These are phyloP conservation scores for Orthonychiurus folsomi DNA, from an alignment of 2,888 invertebrate genomes.

Conservation along the genomic window DNA sequence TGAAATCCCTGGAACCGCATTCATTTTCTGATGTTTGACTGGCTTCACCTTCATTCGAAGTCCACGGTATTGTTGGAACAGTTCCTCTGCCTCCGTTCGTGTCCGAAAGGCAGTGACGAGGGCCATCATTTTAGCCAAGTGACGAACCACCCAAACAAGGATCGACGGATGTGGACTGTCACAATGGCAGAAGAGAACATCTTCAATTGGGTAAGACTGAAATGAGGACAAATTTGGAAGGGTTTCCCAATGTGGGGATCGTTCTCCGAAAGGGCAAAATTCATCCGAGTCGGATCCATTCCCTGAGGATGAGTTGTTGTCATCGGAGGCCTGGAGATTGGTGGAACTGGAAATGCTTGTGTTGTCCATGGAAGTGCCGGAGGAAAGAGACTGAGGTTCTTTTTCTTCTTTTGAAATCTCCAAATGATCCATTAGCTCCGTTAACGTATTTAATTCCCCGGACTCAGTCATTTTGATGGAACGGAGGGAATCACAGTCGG, in stretches of 20 bases:
- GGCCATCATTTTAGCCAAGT: conserved; percentile 39
- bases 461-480: conserved; percentile 35
- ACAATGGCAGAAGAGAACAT: conserved; percentile 40
- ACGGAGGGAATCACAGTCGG: conserved; percentile 37
- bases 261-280: conserved; percentile 27
- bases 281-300: conserved; percentile 40
- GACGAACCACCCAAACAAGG: conserved; percentile 39
- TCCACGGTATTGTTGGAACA: conserved; percentile 38
- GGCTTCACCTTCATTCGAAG: conserved; percentile 38
- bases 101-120: conserved; percentile 37
- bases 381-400: conserved; percentile 31
- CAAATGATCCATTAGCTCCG: conserved; percentile 34
- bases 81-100: conserved; percentile 35
- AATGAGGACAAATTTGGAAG: conserved; percentile 37
- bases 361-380: conserved; percentile 37
- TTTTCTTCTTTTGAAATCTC: conserved; percentile 34
- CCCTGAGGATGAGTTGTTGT: conserved; percentile 38
- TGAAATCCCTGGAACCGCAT: conserved; percentile 12
- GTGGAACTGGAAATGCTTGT: conserved; percentile 37
- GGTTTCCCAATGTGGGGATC: conserved; percentile 36
- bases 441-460: conserved; percentile 30
- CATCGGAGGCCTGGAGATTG: conserved; percentile 34
- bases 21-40: conserved; percentile 33
- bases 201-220: conserved; percentile 40
- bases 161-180: conserved; percentile 37